Conservation (phyloP, 1,140 invertebrate species). For the Pomacea maculata region DNA sequence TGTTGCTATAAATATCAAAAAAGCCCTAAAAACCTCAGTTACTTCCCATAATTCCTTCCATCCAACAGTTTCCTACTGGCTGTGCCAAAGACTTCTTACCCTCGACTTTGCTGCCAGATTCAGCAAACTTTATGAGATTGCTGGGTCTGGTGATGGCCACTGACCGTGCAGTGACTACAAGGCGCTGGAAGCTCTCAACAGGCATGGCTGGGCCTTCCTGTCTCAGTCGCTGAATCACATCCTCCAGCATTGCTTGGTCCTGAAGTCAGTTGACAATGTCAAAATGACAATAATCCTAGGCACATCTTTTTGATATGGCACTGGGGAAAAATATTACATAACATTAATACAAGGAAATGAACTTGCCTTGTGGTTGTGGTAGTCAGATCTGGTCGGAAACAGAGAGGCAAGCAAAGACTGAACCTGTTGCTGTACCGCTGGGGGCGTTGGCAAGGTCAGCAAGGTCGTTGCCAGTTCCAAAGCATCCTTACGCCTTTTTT, state of each 20-base stretch:
- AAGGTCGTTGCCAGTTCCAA: constrained; percentile 80
- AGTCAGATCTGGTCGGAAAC: constrained; percentile 76
- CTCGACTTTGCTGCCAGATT: constrained; percentile 55
- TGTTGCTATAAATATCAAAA: no score
- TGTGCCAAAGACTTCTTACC: neutral
- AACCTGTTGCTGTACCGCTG: constrained; percentile 74
- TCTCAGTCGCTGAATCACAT: constrained; percentile 76
- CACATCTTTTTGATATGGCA: no score
- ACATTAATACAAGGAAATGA: neutral
- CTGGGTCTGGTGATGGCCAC: constrained; percentile 85
- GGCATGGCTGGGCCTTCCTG: constrained; percentile 78
- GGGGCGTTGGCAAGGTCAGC: constrained; percentile 84
- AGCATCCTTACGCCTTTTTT: constrained; percentile 59
- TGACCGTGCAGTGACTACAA: constrained; percentile 83
- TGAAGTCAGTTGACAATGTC: constrained; percentile 46
- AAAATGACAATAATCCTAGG: no score
- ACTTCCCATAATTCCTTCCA: no score
- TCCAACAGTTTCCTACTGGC: no score
- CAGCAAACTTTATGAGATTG: constrained; percentile 83
- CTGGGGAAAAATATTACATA: no score
- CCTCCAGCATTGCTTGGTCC: constrained; percentile 83
- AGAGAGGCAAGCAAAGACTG: constrained; percentile 82
- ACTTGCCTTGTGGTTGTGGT: constrained; percentile 82
- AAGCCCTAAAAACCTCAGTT: no score
- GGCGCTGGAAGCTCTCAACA: constrained; percentile 89